Conservation (phyloP, 1,140 invertebrate species). For the Zaprionus nigranus region DNA sequence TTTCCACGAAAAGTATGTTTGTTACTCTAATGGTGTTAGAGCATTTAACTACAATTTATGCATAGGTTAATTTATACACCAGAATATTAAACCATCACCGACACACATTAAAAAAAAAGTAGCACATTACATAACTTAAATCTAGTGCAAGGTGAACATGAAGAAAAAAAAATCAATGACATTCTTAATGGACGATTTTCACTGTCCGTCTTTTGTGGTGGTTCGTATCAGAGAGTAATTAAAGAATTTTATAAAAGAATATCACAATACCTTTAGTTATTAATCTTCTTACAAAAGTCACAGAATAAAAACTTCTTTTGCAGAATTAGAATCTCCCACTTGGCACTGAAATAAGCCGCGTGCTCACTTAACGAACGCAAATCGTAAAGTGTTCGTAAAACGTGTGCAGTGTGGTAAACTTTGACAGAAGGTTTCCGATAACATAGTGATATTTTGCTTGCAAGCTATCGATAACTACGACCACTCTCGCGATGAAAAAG, state of each 20-base stretch:
- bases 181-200: slow-evolving; percentile 40
- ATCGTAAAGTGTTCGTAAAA: slow-evolving; percentile 69
- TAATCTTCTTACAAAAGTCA: slow-evolving; percentile 84
- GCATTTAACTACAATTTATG: slow-evolving; percentile 1
- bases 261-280: slow-evolving; percentile 82
- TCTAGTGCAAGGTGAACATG: slow-evolving; percentile 76
- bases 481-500: not conserved
- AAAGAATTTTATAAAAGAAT: slow-evolving; percentile 46
- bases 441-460: not conserved
- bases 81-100: slow-evolving; percentile 57
- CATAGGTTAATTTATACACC: slow-evolving; percentile 29
- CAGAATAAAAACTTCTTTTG: slow-evolving; percentile 84
- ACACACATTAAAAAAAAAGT: slow-evolving; percentile 63
- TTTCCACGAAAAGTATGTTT: slow-evolving; percentile 12
- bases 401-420: slow-evolving; percentile 30
- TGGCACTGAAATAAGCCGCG: slow-evolving; percentile 77
- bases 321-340: slow-evolving; percentile 77
- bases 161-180: slow-evolving; percentile 77
- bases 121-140: slow-evolving; percentile 82
- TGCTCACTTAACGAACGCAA: slow-evolving; percentile 80
- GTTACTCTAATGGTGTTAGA: not conserved
- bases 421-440: not conserved
- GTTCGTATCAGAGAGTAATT: slow-evolving; percentile 20
- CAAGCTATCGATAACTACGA: slow-evolving; percentile 10
- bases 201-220: slow-evolving; percentile 40